Base-by-base conservation (phyloP, 2,113 vertebrate genomes). In the Isichthys henryi region DNA sequence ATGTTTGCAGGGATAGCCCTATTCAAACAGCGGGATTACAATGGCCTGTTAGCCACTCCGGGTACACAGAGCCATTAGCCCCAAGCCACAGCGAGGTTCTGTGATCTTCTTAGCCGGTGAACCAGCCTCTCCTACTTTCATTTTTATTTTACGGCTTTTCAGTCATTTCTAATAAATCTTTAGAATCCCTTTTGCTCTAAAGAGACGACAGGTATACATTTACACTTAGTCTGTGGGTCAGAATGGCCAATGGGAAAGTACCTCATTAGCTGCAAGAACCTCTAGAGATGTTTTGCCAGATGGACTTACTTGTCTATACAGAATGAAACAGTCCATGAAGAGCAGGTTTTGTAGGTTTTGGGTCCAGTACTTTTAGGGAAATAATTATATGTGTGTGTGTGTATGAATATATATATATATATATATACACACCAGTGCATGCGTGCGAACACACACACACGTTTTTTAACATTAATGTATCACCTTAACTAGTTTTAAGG, bases 1-100 rank as follows among this genome's bases (percentile, higher is more conserved):
- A 94, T 91, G 90, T 94, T 94, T 93, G 93, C 92, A 93, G 90
- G 90, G 92, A 93, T 94, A 96, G 95, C 95, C 94, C 94, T 93
- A 91, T 94, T 95, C 90, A 45, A 88, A 89, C 90, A 91, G 93
- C 89, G 89, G 93, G 93, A 94, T 94, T 92, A 96, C 89, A 89
- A 89, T 91, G 92, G 86, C 91, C 91, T 91, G 58, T 39, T 91
- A 80, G 83, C 92, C 77, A 87, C 90, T 87, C 66, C 17, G 3
- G 91, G 90, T 89, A 90, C 52, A 31, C 52, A 83, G 91, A 93
- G 89, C 9, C 89, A 91, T 92, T 91, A 91, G 90, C 80, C 88
- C 62, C 85, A 88, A 89, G 91, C 80, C 82, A 87, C 46, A 10
- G 52, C 43, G 27, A 88, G 11, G 88, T 90, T 92, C 15, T 88